A percentile compares a stretch with the other conserved stretches of the same genome.
These are phyloP conservation scores for Mamestra configurata DNA, from an alignment of 1,140 invertebrate species.

Conservation along the genomic window DNA sequence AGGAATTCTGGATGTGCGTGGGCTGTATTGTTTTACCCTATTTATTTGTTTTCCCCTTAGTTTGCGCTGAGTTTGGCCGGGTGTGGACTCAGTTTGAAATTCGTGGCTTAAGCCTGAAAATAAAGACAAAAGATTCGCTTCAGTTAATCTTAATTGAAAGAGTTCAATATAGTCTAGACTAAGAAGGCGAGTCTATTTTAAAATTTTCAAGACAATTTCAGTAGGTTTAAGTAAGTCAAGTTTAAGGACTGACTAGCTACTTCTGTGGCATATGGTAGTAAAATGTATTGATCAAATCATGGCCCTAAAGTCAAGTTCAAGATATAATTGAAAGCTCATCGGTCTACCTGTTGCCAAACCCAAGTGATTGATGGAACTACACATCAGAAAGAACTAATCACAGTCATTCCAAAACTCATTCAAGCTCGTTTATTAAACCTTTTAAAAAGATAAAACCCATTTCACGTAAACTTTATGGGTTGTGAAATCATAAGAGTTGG, in stretches of 20 bases:
- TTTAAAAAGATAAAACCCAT: not conserved
- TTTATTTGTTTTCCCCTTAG: constrained; percentile 15
- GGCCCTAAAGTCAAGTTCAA: not conserved
- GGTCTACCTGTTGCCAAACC: not conserved
- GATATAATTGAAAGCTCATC: not conserved
- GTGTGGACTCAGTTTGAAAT: constrained; percentile 2
- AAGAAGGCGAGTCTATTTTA: not conserved
- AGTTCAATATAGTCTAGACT: not conserved
- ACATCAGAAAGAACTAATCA: not conserved
- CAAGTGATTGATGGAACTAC: not conserved
- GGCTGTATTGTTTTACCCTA: constrained; percentile 34
- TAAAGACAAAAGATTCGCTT: constrained; percentile 20
- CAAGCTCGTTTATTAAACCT: not conserved
- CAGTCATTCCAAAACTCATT: not conserved
- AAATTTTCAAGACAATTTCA: no score
- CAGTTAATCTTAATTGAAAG: constrained; percentile 1
- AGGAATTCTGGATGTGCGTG: constrained; percentile 7
- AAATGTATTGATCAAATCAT: no score
- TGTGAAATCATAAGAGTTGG: constrained; percentile 33
- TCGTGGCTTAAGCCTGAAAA: not conserved
- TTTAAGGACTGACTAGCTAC: no score
- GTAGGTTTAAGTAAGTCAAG: no score
- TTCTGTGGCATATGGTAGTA: no score
- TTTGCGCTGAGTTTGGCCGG: not conserved
- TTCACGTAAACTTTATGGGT: not conserved